phyloP scores from a whole-genome alignment of 2,888 invertebrate genomes.

The Pyrrhia umbra region DNA sequence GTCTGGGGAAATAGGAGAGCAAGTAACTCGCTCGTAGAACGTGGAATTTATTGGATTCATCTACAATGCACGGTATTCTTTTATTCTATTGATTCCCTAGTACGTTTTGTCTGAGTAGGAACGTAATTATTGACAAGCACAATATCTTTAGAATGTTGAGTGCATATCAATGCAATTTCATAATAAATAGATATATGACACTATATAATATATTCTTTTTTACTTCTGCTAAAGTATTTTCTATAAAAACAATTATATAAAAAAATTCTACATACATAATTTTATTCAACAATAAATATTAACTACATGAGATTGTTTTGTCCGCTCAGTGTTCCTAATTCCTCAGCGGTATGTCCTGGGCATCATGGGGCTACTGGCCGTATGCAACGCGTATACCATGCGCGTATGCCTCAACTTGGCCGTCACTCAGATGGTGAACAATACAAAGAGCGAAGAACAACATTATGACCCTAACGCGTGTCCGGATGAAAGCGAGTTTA shows the following conservation, averaged over 20 bases:
- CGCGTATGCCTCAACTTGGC: constrained; percentile 93
- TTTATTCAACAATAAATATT: constrained; percentile 50
- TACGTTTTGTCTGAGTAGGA: constrained; percentile 1
- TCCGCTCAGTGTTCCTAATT: constrained; percentile 90
- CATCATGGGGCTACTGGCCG: constrained; percentile 93
- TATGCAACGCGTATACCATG: constrained; percentile 95
- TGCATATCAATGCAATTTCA: background rate
- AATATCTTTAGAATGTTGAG: background rate
- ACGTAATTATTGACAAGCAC: background rate
- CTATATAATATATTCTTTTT: no score
- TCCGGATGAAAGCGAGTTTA: constrained; percentile 78
- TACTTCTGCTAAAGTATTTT: no score
- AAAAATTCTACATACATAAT: no score
- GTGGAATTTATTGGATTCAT: constrained; percentile 42
- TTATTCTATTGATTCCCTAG: constrained; percentile 6
- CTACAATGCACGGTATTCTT: constrained; percentile 12
- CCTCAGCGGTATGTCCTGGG: constrained; percentile 93
- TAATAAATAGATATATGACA: background rate
- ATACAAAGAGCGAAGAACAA: constrained; percentile 76
- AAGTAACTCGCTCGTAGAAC: constrained; percentile 5
- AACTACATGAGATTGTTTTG: constrained; percentile 71
- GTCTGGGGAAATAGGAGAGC: constrained; percentile 11
- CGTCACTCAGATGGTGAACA: constrained; percentile 92
- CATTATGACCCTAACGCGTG: constrained; percentile 83
- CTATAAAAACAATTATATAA: no score